These are phyloP conservation scores for Pluvialis apricaria DNA, from an alignment of 2,113 vertebrate genomes.

Conservation along the genomic window DNA sequence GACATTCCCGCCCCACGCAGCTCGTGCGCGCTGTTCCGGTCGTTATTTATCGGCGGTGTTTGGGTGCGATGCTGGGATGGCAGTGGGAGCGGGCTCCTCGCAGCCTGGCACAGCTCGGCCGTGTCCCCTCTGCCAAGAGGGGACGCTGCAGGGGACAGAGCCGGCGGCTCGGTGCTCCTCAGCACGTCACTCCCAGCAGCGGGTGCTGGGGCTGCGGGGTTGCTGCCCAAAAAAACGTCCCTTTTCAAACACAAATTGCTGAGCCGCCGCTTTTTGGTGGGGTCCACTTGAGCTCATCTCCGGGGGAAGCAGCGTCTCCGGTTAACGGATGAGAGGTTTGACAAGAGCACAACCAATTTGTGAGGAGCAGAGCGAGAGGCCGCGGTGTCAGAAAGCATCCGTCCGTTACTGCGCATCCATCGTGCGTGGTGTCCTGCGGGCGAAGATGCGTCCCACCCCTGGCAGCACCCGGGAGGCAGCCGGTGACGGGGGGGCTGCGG, in stretches of 20 bases:
- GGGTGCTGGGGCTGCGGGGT: neutral
- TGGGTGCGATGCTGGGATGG: neutral
- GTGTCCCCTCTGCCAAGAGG: neutral
- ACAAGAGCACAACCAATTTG: neutral
- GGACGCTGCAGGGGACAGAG: neutral
- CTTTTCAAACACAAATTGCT: neutral
- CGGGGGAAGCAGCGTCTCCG: neutral
- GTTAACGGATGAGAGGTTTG: neutral
- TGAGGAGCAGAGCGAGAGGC: neutral
- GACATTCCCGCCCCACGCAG: neutral
- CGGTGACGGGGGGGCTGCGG: too few relatives aligned
- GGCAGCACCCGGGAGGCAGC: neutral
- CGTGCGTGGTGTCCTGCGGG: fast-evolving
- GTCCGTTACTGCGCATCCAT: fast-evolving
- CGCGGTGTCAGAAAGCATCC: fast-evolving
- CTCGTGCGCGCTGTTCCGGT: fast-evolving
- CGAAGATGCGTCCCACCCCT: neutral
- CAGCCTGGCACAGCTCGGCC: neutral
- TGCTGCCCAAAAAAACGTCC: too few relatives aligned
- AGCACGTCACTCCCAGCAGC: neutral
- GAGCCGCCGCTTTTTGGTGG: neutral
- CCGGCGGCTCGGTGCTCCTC: neutral
- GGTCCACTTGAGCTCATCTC: neutral
- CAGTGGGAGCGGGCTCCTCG: neutral
- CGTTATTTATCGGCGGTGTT: neutral